phyloP scores from a whole-genome alignment of 2,888 invertebrate genomes.

The Drosophila vallismaia region DNA sequence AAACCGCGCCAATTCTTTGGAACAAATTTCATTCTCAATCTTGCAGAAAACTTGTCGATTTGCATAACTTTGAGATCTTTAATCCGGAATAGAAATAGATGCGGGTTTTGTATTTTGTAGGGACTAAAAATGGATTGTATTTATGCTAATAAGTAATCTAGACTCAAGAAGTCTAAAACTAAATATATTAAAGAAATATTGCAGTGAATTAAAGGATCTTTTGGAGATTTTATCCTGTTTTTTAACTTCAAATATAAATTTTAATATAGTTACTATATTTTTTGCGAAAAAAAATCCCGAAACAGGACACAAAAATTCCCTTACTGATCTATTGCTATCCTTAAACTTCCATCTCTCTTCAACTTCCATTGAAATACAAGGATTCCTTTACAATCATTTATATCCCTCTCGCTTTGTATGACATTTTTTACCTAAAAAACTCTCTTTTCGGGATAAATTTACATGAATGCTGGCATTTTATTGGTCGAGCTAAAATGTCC shows the following conservation, averaged over 20 bases:
- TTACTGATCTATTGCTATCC: constrained; percentile 14
- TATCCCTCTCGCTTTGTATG: constrained; percentile 32
- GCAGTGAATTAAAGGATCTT: too few species aligned
- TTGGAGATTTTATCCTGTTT: neutral
- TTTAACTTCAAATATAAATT: neutral
- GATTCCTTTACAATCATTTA: constrained; percentile 76
- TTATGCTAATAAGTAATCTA: constrained; percentile 23
- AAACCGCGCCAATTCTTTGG: constrained; percentile 48
- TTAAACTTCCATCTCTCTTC: constrained; percentile 13
- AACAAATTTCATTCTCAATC: constrained; percentile 23
- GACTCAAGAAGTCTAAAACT: neutral
- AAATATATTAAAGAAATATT: too few species aligned
- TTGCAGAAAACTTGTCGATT: constrained; percentile 33
- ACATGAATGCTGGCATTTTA: constrained; percentile 76
- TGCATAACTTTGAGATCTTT: constrained; percentile 35
- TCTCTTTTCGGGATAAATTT: constrained; percentile 73
- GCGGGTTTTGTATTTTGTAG: constrained; percentile 44
- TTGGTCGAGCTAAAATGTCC: constrained; percentile 69
- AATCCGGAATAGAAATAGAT: constrained; percentile 18
- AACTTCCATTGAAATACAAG: constrained; percentile 38
- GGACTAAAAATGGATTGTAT: constrained; percentile 19
- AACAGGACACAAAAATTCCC: constrained; percentile 44
- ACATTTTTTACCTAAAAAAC: constrained; percentile 79
- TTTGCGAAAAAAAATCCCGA: neutral
- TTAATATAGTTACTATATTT: neutral